Evolutionary conservation across 2,888 invertebrate species (phyloP).

Genomic region (Sarcophaga subvicina): DNA sequence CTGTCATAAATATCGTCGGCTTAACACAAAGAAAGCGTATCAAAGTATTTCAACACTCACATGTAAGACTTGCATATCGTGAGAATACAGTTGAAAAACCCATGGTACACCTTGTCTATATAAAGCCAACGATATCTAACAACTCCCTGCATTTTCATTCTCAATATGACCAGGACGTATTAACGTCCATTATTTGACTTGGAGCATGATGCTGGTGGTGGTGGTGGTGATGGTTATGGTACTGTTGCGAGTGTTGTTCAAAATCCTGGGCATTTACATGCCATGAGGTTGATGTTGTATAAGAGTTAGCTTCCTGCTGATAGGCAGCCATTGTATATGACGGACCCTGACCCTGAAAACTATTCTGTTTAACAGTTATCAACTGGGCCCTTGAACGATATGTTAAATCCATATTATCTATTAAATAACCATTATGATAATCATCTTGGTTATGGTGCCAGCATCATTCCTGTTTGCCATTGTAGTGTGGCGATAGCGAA

Average conservation of each 20-base stretch:
- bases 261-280: slow-evolving; percentile 46
- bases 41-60: no score
- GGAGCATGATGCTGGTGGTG: neutral
- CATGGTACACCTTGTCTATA: no score
- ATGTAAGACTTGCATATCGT: no score
- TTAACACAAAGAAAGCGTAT: no score
- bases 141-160: neutral
- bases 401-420: slow-evolving; percentile 59
- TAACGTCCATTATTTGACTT: slow-evolving; percentile 23
- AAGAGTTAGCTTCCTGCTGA: slow-evolving; percentile 25
- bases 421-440: slow-evolving; percentile 46
- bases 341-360: slow-evolving; percentile 33
- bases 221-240: slow-evolving; percentile 21
- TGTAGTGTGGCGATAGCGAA: slow-evolving; percentile 76
- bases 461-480: slow-evolving; percentile 78
- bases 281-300: slow-evolving; percentile 30
- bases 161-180: slow-evolving; percentile 31
- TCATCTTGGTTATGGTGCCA: slow-evolving; percentile 69
- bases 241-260: neutral
- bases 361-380: slow-evolving; percentile 27
- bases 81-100: no score
- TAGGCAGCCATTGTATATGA: neutral
- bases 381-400: slow-evolving; percentile 51
- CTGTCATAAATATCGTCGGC: no score
- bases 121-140: neutral